Evolutionary conservation across 2,888 invertebrate genomes (phyloP), one percentile per base, ranked within the genome.

Genomic region (Eupsilia transversa): DNA sequence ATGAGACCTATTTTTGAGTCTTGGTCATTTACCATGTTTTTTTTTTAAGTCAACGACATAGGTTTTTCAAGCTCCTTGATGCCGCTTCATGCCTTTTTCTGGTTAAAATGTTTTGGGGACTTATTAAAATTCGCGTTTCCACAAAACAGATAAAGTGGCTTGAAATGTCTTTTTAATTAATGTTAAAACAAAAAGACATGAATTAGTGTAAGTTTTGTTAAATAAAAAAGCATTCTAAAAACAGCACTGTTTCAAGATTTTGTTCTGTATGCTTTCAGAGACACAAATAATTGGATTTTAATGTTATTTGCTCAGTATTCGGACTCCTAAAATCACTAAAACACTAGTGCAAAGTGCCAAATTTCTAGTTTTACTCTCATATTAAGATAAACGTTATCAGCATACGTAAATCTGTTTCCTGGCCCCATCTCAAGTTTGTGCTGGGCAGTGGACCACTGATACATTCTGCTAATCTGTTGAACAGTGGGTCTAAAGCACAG

Each of bases 381-480:
- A 69, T 63, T 46, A 56, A 70, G 78, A 81, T 82, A 77, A 82
- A 1, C n/a, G n/a, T 56, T 78, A 81, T 77, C 80, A 67, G 30
- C 7, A n/a, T 54, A 56, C 38, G 80, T 81, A 67, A 70, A 79
- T 76, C 67, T 70, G 67, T 71, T 82, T 69, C 69, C 73, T 73
- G 72, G 81, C 61, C 72, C 60, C 73, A 69, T 68, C 72, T 72
- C 69, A 30, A 64, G 78, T 82, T 64, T n/a, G 20, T 57, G 41
- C 68, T 82, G 64, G 78, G 64, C 68, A 63, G 33, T 57, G 77
- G 70, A 38, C 57, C 72, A 33, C 59, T 52, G 54, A 64, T 60
- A 82, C 72, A 70, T 82, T n/a, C 67, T 38, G 57, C 82, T 81
- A 78, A 81, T 78, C 82, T 82, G 70, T 71, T 73, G 56, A 17